phyloP scores from a whole-genome alignment of 2,797 vertebrate genomes.

The Lepilemur ruficaudatus region DNA sequence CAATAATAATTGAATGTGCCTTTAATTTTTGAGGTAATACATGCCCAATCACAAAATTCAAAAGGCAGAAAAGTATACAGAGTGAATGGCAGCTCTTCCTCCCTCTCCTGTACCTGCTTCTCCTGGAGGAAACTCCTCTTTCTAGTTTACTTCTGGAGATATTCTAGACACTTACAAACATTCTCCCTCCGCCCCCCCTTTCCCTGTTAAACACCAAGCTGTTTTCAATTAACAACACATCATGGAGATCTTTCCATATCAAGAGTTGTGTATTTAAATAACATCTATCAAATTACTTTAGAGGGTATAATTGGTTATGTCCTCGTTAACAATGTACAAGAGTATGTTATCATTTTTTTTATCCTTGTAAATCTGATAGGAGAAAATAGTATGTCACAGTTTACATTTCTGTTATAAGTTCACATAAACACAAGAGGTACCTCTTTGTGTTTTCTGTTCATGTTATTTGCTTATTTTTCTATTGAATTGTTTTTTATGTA shows the following conservation, averaged over 20 bases:
- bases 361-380: background rate
- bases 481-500: background rate
- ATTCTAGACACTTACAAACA: background rate
- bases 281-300: background rate
- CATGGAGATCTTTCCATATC: background rate
- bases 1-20: background rate
- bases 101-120: background rate
- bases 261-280: background rate
- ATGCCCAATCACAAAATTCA: background rate
- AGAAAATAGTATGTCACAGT: background rate
- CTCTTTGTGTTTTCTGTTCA: background rate
- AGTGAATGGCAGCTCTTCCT: background rate
- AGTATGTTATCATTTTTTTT: background rate
- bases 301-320: background rate
- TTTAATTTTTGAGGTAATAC: background rate
- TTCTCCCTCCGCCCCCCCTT: background rate
- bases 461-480: background rate
- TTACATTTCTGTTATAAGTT: background rate
- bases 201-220: background rate
- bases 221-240: background rate
- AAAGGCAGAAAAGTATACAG: background rate
- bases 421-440: background rate
- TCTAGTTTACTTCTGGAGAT: background rate
- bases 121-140: background rate
- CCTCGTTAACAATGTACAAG: background rate